Conservation (phyloP, 2,113 vertebrate species). For the Calyptomena viridis region DNA sequence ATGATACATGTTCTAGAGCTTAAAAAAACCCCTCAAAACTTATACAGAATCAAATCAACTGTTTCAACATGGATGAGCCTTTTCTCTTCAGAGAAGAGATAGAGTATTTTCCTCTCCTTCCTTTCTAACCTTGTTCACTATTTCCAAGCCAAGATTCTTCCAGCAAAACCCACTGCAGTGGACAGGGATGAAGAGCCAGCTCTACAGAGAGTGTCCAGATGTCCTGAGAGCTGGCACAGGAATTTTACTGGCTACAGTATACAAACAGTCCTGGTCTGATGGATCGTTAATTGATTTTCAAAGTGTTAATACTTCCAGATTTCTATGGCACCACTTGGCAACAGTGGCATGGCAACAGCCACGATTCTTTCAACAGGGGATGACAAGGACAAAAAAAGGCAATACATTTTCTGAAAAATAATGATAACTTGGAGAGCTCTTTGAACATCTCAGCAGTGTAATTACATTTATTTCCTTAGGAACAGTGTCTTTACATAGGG, state of each 20-base stretch:
- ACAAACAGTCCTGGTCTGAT: not conserved
- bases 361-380: not conserved
- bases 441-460: slow-evolving; percentile 26
- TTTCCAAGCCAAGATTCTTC: not conserved
- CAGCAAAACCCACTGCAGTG: not conserved
- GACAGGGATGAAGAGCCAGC: not conserved
- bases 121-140: not conserved
- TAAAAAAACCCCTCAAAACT: not conserved
- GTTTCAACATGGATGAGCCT: not conserved
- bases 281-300: slow-evolving; percentile 36
- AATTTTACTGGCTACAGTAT: not conserved
- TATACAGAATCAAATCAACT: not conserved
- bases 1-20: not conserved
- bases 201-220: not conserved
- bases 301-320: slow-evolving; percentile 53
- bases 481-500: slow-evolving; percentile 40
- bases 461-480: slow-evolving; percentile 56
- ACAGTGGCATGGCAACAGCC: slow-evolving; percentile 56
- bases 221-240: not conserved
- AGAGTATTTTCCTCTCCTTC: not conserved
- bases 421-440: slow-evolving; percentile 51
- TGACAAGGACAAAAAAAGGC: slow-evolving; percentile 49
- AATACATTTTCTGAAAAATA: slow-evolving; percentile 40
- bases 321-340: slow-evolving; percentile 26
- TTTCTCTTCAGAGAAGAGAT: not conserved